Evolutionary conservation across 2,797 vertebrate species (phyloP).

Genomic region (Eulemur mongoz): DNA sequence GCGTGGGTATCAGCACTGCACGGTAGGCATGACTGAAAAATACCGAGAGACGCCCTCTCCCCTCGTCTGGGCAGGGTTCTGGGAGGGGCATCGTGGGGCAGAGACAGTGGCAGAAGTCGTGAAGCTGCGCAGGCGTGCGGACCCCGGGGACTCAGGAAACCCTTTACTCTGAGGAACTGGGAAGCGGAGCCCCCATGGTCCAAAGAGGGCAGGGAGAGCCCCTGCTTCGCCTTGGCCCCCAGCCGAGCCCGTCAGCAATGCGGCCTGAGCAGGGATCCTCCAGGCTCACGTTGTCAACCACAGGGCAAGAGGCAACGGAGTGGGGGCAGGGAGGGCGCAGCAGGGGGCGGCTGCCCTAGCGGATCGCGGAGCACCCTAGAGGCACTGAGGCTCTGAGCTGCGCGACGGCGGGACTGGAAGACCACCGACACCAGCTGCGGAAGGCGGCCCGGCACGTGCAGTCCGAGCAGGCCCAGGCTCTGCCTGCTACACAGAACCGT

Average conservation of each 20-base stretch:
- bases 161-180: too few species aligned
- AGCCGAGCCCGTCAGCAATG: neutral
- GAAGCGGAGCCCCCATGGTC: neutral
- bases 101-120: neutral
- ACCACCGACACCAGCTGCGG: accelerated
- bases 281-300: neutral
- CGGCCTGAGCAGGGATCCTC: neutral
- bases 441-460: accelerated
- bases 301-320: neutral
- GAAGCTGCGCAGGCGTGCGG: accelerated
- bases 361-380: neutral
- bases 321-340: neutral
- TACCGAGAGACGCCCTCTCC: too few species aligned
- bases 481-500: neutral
- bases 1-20: neutral
- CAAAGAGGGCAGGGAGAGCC: neutral
- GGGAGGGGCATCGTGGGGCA: neutral
- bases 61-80: neutral
- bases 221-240: neutral
- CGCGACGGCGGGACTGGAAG: neutral
- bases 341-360: neutral
- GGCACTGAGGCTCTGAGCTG: neutral
- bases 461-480: neutral
- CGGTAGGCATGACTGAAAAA: accelerated
- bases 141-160: neutral